Evolutionary conservation across 2,113 vertebrate species (phyloP), one percentile per base, ranked within the genome.

Genomic region (Elaphurus davidianus): DNA sequence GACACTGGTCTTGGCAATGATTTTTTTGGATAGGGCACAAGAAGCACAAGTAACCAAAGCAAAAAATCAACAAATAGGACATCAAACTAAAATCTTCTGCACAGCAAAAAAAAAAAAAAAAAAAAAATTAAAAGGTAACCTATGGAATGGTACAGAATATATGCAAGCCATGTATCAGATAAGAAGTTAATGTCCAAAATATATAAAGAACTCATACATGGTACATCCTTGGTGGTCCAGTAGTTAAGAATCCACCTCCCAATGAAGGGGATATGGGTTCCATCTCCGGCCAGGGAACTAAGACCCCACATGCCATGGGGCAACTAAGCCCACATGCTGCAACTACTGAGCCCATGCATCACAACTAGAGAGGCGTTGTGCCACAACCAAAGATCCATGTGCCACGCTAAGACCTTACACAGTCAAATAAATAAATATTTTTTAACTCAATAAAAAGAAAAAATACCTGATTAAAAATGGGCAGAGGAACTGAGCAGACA

Each of bases 341-440:
- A 76, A 14, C 12, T 43, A 14, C 71, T 43, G 23, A 76, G 23
- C 71, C 36, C 67, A 71, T 3, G 19, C 10, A 40, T 11, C n/a
- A 36, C 71, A 43, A 2, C 36, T 27, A 43, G 36, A 27, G 23
- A 15, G 40, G 40, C 23, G 0, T 0, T 74, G 36, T 1, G 12
- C 36, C 21, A 13, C 67, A 40, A 74, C 11, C 10, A 74, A 74
- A 74, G 21, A 40, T 6, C 36, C 36, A 1, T 7, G 36, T 25
- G 36, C 71, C 12, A 2, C 40, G 15, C 40, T 2, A 7, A 76
- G 71, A 27, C 14, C 40, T 43, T 7, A 43, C 40, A 27, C 23
- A 0, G 40, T 3, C 71, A 76, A 43, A 76, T 76, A 43, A 43
- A 40, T 33, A 40, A 40, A 71, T 21, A 28, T 71, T 71, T 57